These are phyloP conservation scores for Drosophila seguyi DNA, from an alignment of 1,140 invertebrate genomes.

Conservation along the genomic window DNA sequence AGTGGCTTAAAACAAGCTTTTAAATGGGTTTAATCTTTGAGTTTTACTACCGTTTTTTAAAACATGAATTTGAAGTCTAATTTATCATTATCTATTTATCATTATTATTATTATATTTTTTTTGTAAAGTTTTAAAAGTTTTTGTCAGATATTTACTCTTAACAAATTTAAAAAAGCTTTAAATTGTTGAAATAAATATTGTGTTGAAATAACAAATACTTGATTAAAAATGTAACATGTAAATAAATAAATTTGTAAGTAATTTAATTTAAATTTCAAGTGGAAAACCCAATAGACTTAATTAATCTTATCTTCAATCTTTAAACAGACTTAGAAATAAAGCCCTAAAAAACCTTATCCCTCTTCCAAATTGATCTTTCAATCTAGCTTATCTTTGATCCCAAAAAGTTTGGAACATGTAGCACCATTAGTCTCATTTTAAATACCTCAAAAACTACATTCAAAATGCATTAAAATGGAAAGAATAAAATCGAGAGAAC, in stretches of 20 bases:
- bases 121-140: no score
- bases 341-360: constrained; percentile 3
- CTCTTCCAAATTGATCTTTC: constrained; percentile 19
- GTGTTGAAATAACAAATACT: no score
- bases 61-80: neutral
- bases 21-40: neutral
- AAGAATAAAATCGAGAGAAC: constrained; percentile 10
- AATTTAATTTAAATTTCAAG: neutral
- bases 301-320: neutral
- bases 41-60: neutral
- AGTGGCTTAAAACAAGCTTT: neutral
- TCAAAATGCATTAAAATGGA: constrained; percentile 52
- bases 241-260: no score
- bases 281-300: neutral
- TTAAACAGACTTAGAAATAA: neutral
- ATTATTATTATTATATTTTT: no score
- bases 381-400: constrained; percentile 36
- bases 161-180: no score
- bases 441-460: constrained; percentile 43
- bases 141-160: no score
- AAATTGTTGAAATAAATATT: no score
- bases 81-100: no score
- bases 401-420: constrained; percentile 28
- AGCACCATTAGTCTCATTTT: constrained; percentile 36
- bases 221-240: no score